phyloP scores from a whole-genome alignment of 2,888 invertebrate species.

The Erynnis tages region DNA sequence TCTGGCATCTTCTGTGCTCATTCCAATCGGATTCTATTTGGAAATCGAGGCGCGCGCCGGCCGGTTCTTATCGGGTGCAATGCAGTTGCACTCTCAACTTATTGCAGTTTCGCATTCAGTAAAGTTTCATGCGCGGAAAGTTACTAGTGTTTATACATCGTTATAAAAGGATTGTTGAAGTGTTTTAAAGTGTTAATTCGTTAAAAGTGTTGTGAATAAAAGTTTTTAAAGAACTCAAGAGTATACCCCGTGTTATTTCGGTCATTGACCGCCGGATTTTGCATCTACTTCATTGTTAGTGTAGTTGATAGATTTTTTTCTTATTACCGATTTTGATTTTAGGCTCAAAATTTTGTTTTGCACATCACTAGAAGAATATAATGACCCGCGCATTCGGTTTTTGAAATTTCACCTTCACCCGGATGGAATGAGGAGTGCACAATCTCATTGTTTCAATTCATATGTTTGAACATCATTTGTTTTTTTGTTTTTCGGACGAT shows the following conservation, averaged over 20 bases:
- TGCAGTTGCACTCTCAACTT: conserved; percentile 82
- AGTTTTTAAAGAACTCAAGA: conserved; percentile 66
- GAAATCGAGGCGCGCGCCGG: conserved; percentile 77
- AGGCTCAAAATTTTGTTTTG: conserved; percentile 62
- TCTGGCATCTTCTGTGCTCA: conserved; percentile 53
- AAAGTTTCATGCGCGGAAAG: conserved; percentile 78
- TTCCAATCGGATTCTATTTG: conserved; percentile 75
- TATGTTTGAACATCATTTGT: conserved; percentile 81
- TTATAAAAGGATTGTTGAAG: conserved; percentile 58
- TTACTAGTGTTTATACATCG: conserved; percentile 66
- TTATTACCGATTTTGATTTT: conserved; percentile 68
- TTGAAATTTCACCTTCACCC: conserved; percentile 74
- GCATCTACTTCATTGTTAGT: conserved; percentile 70
- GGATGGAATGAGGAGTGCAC: conserved; percentile 81
- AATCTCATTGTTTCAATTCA: conserved; percentile 80
- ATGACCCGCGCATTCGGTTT: conserved; percentile 75
- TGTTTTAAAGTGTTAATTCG: conserved; percentile 68
- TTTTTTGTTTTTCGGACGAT: conserved; percentile 82
- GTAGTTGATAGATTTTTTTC: conserved; percentile 58
- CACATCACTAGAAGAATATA: conserved; percentile 73
- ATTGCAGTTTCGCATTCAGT: conserved; percentile 79
- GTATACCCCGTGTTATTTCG: conserved; percentile 78
- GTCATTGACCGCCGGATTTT: conserved; percentile 81
- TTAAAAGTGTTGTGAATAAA: conserved; percentile 68
- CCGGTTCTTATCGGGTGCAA: conserved; percentile 81